Evolutionary conservation across 2,888 invertebrate species (phyloP).

Genomic region (Dolichomitus sp.): DNA sequence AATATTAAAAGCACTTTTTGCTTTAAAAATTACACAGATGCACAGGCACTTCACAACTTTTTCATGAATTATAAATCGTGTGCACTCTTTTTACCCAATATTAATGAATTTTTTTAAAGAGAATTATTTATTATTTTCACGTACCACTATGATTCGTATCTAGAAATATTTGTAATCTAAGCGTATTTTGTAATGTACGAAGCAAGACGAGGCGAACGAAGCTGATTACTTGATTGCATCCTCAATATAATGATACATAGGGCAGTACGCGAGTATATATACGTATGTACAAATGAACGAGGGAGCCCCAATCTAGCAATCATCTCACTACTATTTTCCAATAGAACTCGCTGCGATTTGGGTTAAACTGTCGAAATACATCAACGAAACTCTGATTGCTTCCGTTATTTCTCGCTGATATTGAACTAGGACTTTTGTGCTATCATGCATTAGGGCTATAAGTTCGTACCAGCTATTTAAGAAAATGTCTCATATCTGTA

Average conservation of each 20-base stretch:
- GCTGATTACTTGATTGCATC: slow-evolving; percentile 57
- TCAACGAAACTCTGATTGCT: slow-evolving; percentile 31
- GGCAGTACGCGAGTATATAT: slow-evolving; percentile 11
- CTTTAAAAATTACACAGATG: slow-evolving; percentile 23
- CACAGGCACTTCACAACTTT: slow-evolving; percentile 53
- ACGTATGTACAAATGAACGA: slow-evolving; percentile 23
- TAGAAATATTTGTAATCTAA: not conserved
- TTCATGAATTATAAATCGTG: slow-evolving; percentile 27
- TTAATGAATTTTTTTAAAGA: not conserved
- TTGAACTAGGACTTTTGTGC: slow-evolving; percentile 16
- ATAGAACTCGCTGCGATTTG: slow-evolving; percentile 47
- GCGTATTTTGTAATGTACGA: not conserved
- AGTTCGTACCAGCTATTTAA: not conserved
- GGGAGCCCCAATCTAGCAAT: slow-evolving; percentile 57
- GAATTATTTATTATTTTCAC: slow-evolving; percentile 1
- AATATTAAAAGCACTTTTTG: slow-evolving; percentile 28
- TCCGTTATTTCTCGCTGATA: slow-evolving; percentile 16
- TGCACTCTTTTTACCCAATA: slow-evolving; percentile 26
- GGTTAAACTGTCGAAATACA: slow-evolving; percentile 36
- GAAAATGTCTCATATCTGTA: not conserved
- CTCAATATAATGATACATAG: slow-evolving; percentile 27
- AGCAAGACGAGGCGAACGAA: slow-evolving; percentile 20
- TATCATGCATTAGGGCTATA: not conserved
- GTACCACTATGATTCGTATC: slow-evolving; percentile 51
- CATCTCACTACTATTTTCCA: slow-evolving; percentile 57